phyloP scores from a whole-genome alignment of 2,888 invertebrate species.

The Caenorhabditis sinica region DNA sequence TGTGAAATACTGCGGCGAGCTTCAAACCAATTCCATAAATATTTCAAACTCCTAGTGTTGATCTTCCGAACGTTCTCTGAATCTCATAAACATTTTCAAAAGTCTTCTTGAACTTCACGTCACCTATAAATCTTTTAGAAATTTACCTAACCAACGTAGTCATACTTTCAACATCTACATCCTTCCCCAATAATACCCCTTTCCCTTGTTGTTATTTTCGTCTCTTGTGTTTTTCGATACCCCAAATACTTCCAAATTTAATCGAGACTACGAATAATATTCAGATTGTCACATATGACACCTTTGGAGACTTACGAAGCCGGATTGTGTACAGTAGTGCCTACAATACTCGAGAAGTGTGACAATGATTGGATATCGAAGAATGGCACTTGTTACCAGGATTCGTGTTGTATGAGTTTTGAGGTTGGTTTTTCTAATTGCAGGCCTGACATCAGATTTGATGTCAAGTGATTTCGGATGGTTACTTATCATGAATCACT shows the following conservation, averaged over 20 bases:
- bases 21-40: no score
- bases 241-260: no score
- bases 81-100: not conserved
- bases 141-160: not conserved
- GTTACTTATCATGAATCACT: no score
- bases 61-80: not conserved
- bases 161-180: not conserved
- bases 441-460: no score
- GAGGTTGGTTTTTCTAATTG: slow-evolving; percentile 25
- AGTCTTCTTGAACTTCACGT: slow-evolving; percentile 10
- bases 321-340: slow-evolving; percentile 31
- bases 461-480: no score
- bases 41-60: no score
- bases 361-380: slow-evolving; percentile 50
- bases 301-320: slow-evolving; percentile 35
- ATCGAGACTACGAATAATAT: not conserved
- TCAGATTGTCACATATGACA: slow-evolving; percentile 20
- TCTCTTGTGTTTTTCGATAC: not conserved
- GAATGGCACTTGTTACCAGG: slow-evolving; percentile 60
- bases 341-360: slow-evolving; percentile 35
- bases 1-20: no score
- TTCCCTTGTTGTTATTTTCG: not conserved
- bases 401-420: slow-evolving; percentile 60
- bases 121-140: not conserved
- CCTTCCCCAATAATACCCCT: not conserved